Evolutionary conservation across 1,140 invertebrate genomes (phyloP).

Genomic region (Neodiprion pinetum): DNA sequence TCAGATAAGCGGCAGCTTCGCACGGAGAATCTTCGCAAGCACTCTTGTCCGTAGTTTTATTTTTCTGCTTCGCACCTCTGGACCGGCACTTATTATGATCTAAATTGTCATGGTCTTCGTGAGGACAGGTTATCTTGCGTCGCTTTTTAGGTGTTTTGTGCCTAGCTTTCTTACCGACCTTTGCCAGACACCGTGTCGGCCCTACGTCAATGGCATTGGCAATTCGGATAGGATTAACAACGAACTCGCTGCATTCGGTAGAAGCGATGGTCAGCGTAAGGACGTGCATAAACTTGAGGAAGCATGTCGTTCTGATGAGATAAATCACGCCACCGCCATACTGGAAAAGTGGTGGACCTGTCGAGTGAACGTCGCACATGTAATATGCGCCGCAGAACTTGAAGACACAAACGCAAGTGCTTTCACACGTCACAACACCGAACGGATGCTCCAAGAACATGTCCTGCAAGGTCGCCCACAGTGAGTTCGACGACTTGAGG

Average conservation of each 20-base stretch:
- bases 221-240: slow-evolving; percentile 44
- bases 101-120: slow-evolving; percentile 27
- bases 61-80: slow-evolving; percentile 6
- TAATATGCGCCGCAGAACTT: slow-evolving; percentile 49
- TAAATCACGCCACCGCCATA: slow-evolving; percentile 41
- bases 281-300: slow-evolving; percentile 37
- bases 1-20: not conserved
- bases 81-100: slow-evolving; percentile 23
- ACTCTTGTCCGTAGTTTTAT: slow-evolving; percentile 24
- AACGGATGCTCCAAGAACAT: slow-evolving; percentile 42
- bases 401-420: slow-evolving; percentile 41
- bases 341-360: slow-evolving; percentile 44
- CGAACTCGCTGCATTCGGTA: slow-evolving; percentile 43
- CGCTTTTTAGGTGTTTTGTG: not conserved
- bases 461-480: slow-evolving; percentile 39
- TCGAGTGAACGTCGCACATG: slow-evolving; percentile 43
- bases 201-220: slow-evolving; percentile 35
- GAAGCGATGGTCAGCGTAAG: slow-evolving; percentile 44
- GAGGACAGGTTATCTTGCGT: slow-evolving; percentile 24
- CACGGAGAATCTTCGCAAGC: slow-evolving; percentile 16
- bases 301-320: slow-evolving; percentile 40
- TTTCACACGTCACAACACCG: slow-evolving; percentile 45
- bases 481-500: slow-evolving; percentile 23
- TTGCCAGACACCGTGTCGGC: not conserved
- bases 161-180: not conserved